A percentile compares a stretch with the other conserved stretches of the same genome.
Conservation (phyloP, 1,140 invertebrate species). For the Penaeus indicus region DNA sequence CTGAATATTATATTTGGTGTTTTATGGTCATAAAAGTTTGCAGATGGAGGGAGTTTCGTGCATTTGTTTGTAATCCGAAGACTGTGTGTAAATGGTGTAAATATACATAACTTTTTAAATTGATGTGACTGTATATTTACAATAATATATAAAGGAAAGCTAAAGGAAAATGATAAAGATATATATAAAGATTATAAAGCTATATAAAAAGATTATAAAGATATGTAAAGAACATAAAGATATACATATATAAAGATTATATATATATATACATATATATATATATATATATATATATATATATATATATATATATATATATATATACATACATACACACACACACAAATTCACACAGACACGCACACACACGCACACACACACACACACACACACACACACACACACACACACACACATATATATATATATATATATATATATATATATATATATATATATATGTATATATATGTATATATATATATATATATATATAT, state of each 20-base stretch:
- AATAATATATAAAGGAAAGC: no score
- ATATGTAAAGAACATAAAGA: slow-evolving; percentile 9
- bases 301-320: background rate
- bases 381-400: background rate
- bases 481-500: slow-evolving; percentile 30
- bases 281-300: slow-evolving; percentile 40
- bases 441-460: slow-evolving; percentile 37
- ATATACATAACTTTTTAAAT: no score
- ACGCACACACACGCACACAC: background rate
- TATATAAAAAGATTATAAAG: no score
- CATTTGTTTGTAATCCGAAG: no score
- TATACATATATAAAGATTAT: slow-evolving; percentile 31
- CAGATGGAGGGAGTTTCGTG: no score
- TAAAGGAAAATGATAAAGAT: no score
- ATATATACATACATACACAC: background rate
- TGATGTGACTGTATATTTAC: no score
- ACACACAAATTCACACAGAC: background rate
- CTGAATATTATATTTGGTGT: no score
- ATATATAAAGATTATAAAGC: no score
- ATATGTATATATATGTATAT: slow-evolving; percentile 16
- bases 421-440: background rate
- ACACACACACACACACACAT: background rate
- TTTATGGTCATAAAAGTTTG: no score
- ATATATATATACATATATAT: slow-evolving; percentile 38
- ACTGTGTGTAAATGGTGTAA: no score